Base-by-base conservation (phyloP, 2,113 vertebrate genomes). In the Rhipidura dahli region DNA sequence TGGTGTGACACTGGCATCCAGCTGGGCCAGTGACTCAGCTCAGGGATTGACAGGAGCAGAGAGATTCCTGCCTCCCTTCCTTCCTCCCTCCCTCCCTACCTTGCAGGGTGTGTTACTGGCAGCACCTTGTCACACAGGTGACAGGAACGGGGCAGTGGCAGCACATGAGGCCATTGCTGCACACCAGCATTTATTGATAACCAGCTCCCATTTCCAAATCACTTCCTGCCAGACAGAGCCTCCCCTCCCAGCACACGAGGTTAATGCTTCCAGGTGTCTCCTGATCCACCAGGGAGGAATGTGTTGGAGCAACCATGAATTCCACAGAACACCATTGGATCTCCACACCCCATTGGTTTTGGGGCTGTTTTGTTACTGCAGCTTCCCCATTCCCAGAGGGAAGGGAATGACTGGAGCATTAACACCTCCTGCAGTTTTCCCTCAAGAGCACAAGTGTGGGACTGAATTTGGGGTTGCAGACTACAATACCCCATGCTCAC, bases 221-320 rank as follows among this genome's bases (percentile, higher is more conserved):
- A 44, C 89, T 83, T 95, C 96, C 95, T 95, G 94, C 42, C 64
- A 80, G 79, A 27, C 19, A 94, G 5, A 88, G 30, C 75, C 75
- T 94, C 61, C 27, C 73, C 56, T 13, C 18, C 28, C 76, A 50
- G 45, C 63, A 35, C 89, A 71, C 33, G 27, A 27, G 19, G 42
- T 7, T 49, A 76, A 56, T 83, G 42, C 11, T 7, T 57, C 31
- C 35, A 56, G 28, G 21, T 5, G 4, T 9, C 49, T 71, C 56
- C 42, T 50, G 64, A 87, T 11, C 53, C 23, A 59, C 54, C 42
- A 10, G 33, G 19, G 14, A 92, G 45, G 84, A 89, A 83, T 47
- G 72, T 15, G 9, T 35, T 31, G 57, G 63, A 49, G 79, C 45
- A 54, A 70, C 31, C 47, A 42, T 20, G 24, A 86, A 75, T 89